phyloP scores from a whole-genome alignment of 1,140 invertebrate species.

The Asbolus verrucosus region DNA sequence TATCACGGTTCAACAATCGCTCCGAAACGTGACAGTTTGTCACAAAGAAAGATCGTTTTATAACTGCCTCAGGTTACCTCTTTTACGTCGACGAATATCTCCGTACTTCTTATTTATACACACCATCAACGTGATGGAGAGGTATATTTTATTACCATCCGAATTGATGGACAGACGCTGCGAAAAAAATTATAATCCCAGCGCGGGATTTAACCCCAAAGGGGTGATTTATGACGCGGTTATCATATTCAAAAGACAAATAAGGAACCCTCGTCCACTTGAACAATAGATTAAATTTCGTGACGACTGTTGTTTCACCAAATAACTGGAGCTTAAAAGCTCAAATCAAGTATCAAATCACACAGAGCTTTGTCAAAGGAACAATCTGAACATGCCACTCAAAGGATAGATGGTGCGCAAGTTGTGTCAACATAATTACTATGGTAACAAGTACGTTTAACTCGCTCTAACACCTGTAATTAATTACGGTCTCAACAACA shows the following conservation, averaged over 20 bases:
- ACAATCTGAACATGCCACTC: neutral
- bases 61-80: slow-evolving; percentile 20
- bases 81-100: slow-evolving; percentile 10
- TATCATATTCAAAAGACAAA: slow-evolving; percentile 33
- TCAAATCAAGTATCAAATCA: slow-evolving; percentile 21
- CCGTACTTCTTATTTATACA: slow-evolving; percentile 30
- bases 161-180: neutral
- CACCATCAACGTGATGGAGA: slow-evolving; percentile 4
- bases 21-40: slow-evolving; percentile 19
- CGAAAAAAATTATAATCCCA: slow-evolving; percentile 1
- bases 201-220: too few relatives aligned
- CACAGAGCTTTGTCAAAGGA: slow-evolving; percentile 3
- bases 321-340: slow-evolving; percentile 13
- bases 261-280: neutral
- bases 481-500: slow-evolving; percentile 16
- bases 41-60: slow-evolving; percentile 10
- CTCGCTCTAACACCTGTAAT: slow-evolving; percentile 20
- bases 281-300: slow-evolving; percentile 5
- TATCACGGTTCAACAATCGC: too few relatives aligned
- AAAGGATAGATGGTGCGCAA: slow-evolving; percentile 20
- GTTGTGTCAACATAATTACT: slow-evolving; percentile 1
- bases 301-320: slow-evolving; percentile 16
- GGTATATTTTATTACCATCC: slow-evolving; percentile 1
- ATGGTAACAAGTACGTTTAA: slow-evolving; percentile 9
- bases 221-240: neutral